Evolutionary conservation across 2,113 vertebrate genomes (phyloP).

Genomic region (Anthoscopus minutus): DNA sequence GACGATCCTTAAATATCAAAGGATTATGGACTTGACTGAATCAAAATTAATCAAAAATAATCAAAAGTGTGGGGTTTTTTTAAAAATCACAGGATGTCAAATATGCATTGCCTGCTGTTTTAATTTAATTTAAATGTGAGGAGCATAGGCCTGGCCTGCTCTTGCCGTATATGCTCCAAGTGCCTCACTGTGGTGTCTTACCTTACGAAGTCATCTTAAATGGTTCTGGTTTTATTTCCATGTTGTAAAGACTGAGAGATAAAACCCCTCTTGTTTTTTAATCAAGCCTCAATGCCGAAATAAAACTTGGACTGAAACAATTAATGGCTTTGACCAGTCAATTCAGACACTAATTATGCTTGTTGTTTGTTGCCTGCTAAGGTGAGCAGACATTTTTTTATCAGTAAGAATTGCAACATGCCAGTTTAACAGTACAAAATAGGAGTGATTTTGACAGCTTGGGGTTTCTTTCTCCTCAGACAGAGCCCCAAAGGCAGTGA

Average conservation of each 20-base stretch:
- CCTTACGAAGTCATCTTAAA: neutral
- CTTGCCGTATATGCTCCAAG: rapidly evolving
- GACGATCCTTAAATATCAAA: neutral
- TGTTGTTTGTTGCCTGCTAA: neutral
- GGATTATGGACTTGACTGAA: neutral
- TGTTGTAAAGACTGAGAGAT: neutral
- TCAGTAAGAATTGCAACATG: rapidly evolving
- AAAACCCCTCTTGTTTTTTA: neutral
- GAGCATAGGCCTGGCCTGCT: neutral
- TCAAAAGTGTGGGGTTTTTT: neutral
- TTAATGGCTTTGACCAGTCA: rapidly evolving
- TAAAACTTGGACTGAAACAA: neutral
- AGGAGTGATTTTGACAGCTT: rapidly evolving
- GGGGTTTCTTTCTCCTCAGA: neutral
- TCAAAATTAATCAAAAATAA: neutral
- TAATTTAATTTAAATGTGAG: neutral
- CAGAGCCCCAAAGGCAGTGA: rapidly evolving
- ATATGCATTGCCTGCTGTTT: rapidly evolving
- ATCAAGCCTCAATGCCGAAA: neutral
- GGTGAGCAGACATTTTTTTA: neutral
- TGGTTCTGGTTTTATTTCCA: neutral
- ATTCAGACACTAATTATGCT: rapidly evolving
- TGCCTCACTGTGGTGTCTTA: neutral
- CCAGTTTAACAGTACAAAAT: neutral
- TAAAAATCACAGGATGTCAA: neutral